These are phyloP conservation scores for Drosophila albomicans DNA, from an alignment of 1,140 invertebrate genomes.

Conservation along the genomic window DNA sequence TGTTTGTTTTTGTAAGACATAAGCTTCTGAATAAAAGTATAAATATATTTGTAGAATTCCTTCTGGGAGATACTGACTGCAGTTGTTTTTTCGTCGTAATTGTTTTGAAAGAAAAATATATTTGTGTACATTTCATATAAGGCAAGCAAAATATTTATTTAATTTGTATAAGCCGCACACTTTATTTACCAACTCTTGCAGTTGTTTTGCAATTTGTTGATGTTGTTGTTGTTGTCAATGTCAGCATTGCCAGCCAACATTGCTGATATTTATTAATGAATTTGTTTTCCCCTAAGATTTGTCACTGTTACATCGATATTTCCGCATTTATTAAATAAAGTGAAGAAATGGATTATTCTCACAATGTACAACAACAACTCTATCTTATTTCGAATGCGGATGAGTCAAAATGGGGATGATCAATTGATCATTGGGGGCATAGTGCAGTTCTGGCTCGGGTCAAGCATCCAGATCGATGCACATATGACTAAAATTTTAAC, in stretches of 20 bases:
- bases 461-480: conserved; percentile 11
- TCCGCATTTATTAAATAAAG: conserved; percentile 62
- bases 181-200: conserved; percentile 22
- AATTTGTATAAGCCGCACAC: conserved; percentile 47
- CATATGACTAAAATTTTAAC: conserved; percentile 22
- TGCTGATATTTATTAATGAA: conserved; percentile 53
- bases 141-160: conserved; percentile 67
- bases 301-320: conserved; percentile 49
- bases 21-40: not conserved
- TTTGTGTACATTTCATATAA: conserved; percentile 19
- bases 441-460: conserved; percentile 34
- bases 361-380: conserved; percentile 42
- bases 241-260: not conserved
- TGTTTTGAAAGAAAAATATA: conserved; percentile 9
- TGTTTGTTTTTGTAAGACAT: conserved; percentile 1
- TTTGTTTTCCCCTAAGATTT: conserved; percentile 39
- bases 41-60: conserved; percentile 1
- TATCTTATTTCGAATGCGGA: conserved; percentile 21
- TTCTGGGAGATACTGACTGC: conserved; percentile 21
- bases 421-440: conserved; percentile 23
- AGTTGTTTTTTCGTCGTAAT: conserved; percentile 47
- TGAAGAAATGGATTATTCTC: conserved; percentile 65
- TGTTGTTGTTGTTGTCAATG: conserved; percentile 27
- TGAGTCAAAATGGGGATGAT: conserved; percentile 28
- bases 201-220: not conserved